These are phyloP conservation scores for Acanthopagrus latus DNA, from an alignment of 2,797 vertebrate species.

Conservation along the genomic window DNA sequence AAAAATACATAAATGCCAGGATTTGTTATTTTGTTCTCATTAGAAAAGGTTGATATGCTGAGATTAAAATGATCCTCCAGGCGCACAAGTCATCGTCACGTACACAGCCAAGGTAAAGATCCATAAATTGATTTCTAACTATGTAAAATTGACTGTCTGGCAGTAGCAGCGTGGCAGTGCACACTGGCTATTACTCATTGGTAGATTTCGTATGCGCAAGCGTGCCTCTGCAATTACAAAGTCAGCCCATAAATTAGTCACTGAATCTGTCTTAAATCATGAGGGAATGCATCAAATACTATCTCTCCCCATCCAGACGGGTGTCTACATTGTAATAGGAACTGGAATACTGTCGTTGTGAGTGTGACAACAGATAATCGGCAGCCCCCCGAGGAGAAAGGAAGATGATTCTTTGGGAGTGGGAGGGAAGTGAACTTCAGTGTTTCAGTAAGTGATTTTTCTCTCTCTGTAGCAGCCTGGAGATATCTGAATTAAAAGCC, in stretches of 20 bases:
- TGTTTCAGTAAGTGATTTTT: slow-evolving; percentile 46
- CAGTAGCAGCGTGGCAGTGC: slow-evolving; percentile 40
- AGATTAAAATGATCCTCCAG: slow-evolving; percentile 42
- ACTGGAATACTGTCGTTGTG: slow-evolving; percentile 47
- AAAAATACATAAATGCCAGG: slow-evolving; percentile 56
- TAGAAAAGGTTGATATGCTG: slow-evolving; percentile 48
- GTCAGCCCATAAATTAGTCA: slow-evolving; percentile 73
- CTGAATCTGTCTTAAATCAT: slow-evolving; percentile 76
- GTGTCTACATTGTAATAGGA: slow-evolving; percentile 51
- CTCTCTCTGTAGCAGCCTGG: slow-evolving; percentile 20
- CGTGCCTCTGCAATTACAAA: slow-evolving; percentile 73
- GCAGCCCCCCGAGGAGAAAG: slow-evolving; percentile 49
- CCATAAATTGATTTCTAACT: slow-evolving; percentile 72
- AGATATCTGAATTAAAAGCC: slow-evolving; percentile 30
- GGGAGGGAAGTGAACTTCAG: slow-evolving; percentile 39
- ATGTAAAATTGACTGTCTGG: slow-evolving; percentile 69
- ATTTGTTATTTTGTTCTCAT: slow-evolving; percentile 57
- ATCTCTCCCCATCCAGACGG: slow-evolving; percentile 48
- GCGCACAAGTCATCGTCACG: slow-evolving; percentile 38
- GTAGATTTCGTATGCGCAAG: slow-evolving; percentile 60
- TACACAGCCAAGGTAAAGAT: slow-evolving; percentile 61
- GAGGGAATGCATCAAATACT: slow-evolving; percentile 68
- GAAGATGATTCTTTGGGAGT: slow-evolving; percentile 45
- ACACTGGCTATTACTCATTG: slow-evolving; percentile 65
- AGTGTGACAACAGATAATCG: slow-evolving; percentile 65